Percentiles rank a stretch among this genome's conserved stretches.
These are phyloP conservation scores for Gallirallus australis DNA, from an alignment of 2,797 vertebrate genomes.

Conservation along the genomic window DNA sequence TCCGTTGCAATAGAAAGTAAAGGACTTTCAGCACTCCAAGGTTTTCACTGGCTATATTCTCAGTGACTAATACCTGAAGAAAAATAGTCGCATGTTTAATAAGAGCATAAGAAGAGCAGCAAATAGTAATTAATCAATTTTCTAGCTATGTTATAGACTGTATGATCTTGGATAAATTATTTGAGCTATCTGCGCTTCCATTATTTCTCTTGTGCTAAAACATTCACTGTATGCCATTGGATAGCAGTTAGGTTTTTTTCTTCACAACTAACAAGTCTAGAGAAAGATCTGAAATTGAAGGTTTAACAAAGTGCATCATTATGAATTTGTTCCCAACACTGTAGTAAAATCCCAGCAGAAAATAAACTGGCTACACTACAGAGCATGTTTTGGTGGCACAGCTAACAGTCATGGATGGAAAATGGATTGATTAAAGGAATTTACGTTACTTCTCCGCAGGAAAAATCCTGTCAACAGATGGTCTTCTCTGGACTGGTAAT, in stretches of 20 bases:
- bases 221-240: background rate
- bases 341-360: background rate
- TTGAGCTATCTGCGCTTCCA: background rate
- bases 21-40: background rate
- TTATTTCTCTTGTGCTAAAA: background rate
- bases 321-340: background rate
- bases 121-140: background rate
- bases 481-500: background rate
- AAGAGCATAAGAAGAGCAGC: background rate
- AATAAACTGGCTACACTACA: background rate
- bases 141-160: background rate
- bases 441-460: background rate
- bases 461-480: background rate
- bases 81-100: background rate
- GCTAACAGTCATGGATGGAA: background rate
- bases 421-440: background rate
- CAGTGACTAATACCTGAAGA: background rate
- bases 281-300: background rate
- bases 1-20: background rate
- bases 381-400: background rate
- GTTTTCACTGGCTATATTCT: background rate
- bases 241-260: rapidly evolving
- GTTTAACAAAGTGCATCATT: background rate
- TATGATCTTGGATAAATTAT: background rate
- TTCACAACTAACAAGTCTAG: background rate